Evolutionary conservation across 2,888 invertebrate genomes (phyloP), one percentile per base, ranked within the genome.

Genomic region (Celastrina argiolus): DNA sequence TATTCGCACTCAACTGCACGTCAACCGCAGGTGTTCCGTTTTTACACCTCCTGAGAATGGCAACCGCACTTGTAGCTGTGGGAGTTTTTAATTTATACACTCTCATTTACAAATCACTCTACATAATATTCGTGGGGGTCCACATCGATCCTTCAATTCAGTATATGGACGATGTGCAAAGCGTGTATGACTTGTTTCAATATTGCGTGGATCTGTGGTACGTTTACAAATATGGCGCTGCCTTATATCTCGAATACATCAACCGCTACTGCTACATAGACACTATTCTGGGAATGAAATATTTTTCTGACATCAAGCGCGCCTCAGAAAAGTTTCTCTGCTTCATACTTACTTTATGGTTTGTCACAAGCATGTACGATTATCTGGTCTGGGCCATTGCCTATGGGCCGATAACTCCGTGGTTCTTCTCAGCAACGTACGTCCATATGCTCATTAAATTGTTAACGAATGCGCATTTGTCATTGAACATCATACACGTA

Each of bases 141-240:
- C 18, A 84, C 12, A 75, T 74, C 14, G 39, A 71, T 3, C 85
- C 87, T 7, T 59, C 59, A 3, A 78, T 88, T 26, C 81, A 73
- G 73, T 67, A 84, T 34, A 84, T 83, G 22, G 87, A 88, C 67
- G 70, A 70, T 1, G 64, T 80, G 5, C 87, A 88, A 74, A 79
- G 78, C 72, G 61, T 82, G 34, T 82, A 76, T 67, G 87, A 88
- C 67, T 76, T 78, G 63, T 74, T 70, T 39, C 87, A 85, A 73
- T 87, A 83, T 63, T 58, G 76, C 0, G 76, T 85, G 0, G 88
- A 88, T 72, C 73, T 88, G 67, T 79, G 72, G 69, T 83, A 78
- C 56, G 78, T 85, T 12, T 79, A 77, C 64, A 83, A 81, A 70
- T 85, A 81, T 67, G 85, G 88, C 14, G 75, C 78, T 41, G 71